Conservation (phyloP, 2,797 vertebrate genomes). For the Pipistrellus pipistrellus region DNA sequence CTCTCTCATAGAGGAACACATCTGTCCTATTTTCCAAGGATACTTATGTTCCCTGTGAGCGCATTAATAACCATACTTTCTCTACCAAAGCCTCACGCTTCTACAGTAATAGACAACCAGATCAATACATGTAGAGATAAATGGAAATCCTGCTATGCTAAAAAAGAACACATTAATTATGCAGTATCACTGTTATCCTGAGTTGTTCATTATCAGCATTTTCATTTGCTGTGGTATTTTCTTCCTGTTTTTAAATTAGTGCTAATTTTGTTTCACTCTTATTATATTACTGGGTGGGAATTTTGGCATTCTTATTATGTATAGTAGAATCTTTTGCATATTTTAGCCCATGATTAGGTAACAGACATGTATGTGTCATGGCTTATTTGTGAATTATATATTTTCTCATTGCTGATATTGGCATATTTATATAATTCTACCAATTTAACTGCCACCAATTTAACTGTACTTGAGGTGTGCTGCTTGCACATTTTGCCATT, state of each 20-base stretch:
- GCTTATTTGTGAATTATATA: background rate
- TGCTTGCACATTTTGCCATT: background rate
- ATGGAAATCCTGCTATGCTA: background rate
- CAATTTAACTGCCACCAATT: background rate
- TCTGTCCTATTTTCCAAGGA: background rate
- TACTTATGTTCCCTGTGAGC: background rate
- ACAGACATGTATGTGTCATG: background rate
- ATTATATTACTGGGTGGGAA: background rate
- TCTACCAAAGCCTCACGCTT: background rate
- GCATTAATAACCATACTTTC: conserved; percentile 8
- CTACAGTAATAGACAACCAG: background rate
- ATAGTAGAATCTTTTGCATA: background rate
- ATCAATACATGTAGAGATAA: background rate
- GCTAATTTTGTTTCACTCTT: conserved; percentile 1
- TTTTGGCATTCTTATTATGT: background rate
- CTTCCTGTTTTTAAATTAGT: background rate
- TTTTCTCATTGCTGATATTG: background rate
- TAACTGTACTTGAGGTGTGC: background rate
- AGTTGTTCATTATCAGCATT: background rate
- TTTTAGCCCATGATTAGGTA: background rate
- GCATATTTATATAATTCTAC: background rate
- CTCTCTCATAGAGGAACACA: background rate
- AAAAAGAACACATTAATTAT: background rate
- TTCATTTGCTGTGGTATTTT: background rate
- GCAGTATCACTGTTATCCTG: background rate